Evolutionary conservation across 2,797 vertebrate species (phyloP), one percentile per base, ranked within the genome.

Genomic region (Melanotaenia nigrans): DNA sequence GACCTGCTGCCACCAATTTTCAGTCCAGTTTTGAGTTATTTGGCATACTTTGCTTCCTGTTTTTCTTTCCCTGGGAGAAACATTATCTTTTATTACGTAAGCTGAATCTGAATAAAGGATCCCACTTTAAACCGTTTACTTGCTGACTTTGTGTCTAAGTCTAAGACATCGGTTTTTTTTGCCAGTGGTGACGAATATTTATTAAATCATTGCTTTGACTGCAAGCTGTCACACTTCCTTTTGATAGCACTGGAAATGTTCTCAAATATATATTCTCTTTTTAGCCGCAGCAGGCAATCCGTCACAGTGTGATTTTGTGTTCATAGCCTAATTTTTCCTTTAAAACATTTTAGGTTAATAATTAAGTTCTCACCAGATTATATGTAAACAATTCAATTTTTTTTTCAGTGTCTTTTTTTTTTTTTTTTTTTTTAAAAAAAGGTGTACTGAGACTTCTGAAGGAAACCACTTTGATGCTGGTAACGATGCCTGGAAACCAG

Each of bases 141-240:
- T 66, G 65, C 82, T 81, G 75, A 87, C 53, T 79, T 60, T 72
- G 28, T 35, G 24, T 3, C 2, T 82, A 54, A 40, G 79, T 80
- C 65, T 71, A 59, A 75, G 65, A 65, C 58, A 42, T 16, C 5
- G 4, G 6, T 36, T 57, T 18, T 57, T 81, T 78, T 38, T 72
- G 61, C 40, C 38, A 64, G 1, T 49, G 51, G 59, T 82, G 60
- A 77, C 59, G 63, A 58, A 58, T 35, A 38, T 24, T 55, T 57
- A 77, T 78, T 38, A 60, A 67, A 67, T 68, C 30, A 67, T 51
- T 74, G 60, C 69, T 78, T 70, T 68, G 54, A 62, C 25, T 74
- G 73, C 75, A 84, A 33, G 20, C 47, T 69, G 51, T 65, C 45
- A 8, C 45, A 47, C 1, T 45, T 45, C 20, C 45, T n/a, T 47